Conservation (phyloP, 1,140 invertebrate genomes). For the Drosophila triauraria region DNA sequence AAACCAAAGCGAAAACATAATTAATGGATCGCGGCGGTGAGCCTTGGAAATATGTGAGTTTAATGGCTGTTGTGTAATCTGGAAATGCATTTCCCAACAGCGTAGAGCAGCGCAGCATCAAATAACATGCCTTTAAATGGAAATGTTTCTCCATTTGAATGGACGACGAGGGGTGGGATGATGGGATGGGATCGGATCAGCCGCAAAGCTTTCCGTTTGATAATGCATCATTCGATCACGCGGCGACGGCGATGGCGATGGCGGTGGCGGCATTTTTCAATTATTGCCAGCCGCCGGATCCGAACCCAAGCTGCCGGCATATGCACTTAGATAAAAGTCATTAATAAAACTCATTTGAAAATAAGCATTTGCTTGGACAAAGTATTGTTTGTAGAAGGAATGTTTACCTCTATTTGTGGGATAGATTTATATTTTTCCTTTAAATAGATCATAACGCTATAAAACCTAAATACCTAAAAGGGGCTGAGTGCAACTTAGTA, state of each 20-base stretch:
- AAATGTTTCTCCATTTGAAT: constrained; percentile 40
- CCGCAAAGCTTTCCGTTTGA: constrained; percentile 43
- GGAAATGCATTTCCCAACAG: constrained; percentile 42
- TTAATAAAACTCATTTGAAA: neutral
- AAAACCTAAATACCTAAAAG: no score
- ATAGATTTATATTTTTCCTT: no score
- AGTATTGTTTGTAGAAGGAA: neutral
- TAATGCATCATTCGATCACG: constrained; percentile 55
- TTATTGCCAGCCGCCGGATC: constrained; percentile 18
- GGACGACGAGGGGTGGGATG: neutral
- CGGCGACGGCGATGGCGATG: constrained; percentile 13
- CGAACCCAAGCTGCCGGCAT: constrained; percentile 7
- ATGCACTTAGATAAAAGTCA: constrained; percentile 24
- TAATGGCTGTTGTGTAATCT: constrained; percentile 54
- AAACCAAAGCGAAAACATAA: constrained; percentile 60
- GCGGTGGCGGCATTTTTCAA: constrained; percentile 43
- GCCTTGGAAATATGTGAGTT: constrained; percentile 48
- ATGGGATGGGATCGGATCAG: constrained; percentile 37
- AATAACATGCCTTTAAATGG: constrained; percentile 55
- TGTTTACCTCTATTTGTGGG: neutral
- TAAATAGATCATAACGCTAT: no score
- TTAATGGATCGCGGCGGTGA: constrained; percentile 61
- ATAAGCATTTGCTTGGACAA: neutral
- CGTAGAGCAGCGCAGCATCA: constrained; percentile 23
- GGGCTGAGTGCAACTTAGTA: no score